A percentile compares a stretch with the other conserved stretches of the same genome.
These are phyloP conservation scores for Drosophila niveifrons DNA, from an alignment of 2,888 invertebrate species.

Conservation along the genomic window DNA sequence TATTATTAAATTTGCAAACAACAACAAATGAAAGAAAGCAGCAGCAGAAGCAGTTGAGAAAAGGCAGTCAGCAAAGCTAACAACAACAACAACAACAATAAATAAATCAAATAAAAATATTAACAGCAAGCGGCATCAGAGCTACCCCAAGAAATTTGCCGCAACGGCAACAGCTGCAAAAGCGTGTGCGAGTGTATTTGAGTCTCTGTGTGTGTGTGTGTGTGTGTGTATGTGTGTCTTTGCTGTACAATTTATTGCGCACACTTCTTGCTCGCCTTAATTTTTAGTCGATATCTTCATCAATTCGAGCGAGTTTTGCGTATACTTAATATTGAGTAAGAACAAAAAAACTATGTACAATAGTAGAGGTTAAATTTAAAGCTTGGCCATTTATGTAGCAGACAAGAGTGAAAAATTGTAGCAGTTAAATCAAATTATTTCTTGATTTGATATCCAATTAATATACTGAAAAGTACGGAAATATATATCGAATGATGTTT, in stretches of 20 bases:
- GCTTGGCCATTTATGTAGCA: no score
- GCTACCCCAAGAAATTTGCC: conserved; percentile 13
- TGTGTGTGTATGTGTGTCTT: background rate
- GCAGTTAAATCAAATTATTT: no score
- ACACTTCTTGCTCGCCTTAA: background rate
- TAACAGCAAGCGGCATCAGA: conserved; percentile 20
- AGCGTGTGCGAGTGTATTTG: background rate
- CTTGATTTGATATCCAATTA: no score
- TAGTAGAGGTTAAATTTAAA: no score
- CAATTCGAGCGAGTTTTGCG: no score
- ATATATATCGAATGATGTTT: no score
- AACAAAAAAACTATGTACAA: no score
- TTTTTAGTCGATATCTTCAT: background rate
- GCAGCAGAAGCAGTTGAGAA: background rate
- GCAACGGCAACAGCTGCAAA: conserved; percentile 10
- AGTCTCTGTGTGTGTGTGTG: conserved; percentile 2
- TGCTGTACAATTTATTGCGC: background rate
- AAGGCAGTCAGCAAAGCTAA: conserved; percentile 27
- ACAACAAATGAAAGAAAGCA: background rate
- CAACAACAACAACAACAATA: conserved; percentile 33
- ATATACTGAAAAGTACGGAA: no score
- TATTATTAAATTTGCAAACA: conserved; percentile 51
- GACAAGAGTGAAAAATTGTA: no score
- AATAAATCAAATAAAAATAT: conserved; percentile 34
- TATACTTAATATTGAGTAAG: no score